Conservation (phyloP, 2,797 vertebrate species). For the Novumbra hubbsi region DNA sequence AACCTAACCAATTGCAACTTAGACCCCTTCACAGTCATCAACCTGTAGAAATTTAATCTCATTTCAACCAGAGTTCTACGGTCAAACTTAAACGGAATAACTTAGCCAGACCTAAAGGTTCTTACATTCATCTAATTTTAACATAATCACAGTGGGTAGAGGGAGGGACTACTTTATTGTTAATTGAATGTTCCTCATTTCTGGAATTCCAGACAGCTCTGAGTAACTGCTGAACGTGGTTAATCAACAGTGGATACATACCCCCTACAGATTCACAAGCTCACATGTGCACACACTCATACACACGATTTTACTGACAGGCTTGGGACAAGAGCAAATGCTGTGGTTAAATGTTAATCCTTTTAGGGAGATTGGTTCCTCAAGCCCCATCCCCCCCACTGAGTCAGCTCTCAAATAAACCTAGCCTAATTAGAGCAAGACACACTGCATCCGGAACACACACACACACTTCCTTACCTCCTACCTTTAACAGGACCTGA, state of each 20-base stretch:
- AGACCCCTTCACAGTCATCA: too few relatives aligned
- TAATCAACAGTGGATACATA: slow-evolving; percentile 55
- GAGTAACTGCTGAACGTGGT: slow-evolving; percentile 63
- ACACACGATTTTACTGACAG: slow-evolving; percentile 40
- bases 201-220: slow-evolving; percentile 66
- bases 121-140: too few relatives aligned
- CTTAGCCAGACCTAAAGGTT: too few relatives aligned
- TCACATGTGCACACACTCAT: neutral
- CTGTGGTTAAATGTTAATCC: slow-evolving; percentile 71
- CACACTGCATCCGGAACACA: neutral
- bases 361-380: slow-evolving; percentile 60
- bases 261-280: slow-evolving; percentile 37
- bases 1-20: too few relatives aligned
- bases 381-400: slow-evolving; percentile 43
- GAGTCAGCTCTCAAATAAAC: slow-evolving; percentile 42
- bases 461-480: slow-evolving; percentile 6
- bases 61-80: too few relatives aligned
- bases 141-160: neutral
- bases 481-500: slow-evolving; percentile 5
- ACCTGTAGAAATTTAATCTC: too few relatives aligned
- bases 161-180: neutral
- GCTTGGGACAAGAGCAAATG: slow-evolving; percentile 54
- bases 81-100: too few relatives aligned
- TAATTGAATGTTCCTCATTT: slow-evolving; percentile 58
- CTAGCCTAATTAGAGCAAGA: slow-evolving; percentile 58